Conservation (phyloP, 2,888 invertebrate genomes). For the Rhaphigaster nebulosa region DNA sequence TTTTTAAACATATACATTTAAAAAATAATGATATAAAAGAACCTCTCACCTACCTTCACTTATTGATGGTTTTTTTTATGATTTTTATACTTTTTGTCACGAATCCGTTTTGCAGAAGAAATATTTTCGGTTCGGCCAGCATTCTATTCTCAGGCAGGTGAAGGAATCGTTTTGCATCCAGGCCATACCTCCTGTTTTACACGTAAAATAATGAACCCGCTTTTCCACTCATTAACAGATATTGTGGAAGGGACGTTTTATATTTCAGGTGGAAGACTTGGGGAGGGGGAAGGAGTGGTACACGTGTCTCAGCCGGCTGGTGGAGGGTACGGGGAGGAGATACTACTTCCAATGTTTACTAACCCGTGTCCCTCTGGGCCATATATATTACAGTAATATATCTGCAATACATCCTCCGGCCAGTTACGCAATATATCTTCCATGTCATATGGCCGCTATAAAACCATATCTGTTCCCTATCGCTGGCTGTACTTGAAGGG, state of each 20-base stretch:
- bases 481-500: background rate
- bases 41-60: too few relatives aligned
- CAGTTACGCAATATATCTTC: constrained; percentile 22
- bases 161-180: background rate
- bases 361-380: background rate
- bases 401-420: background rate
- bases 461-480: constrained; percentile 29
- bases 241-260: background rate
- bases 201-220: background rate
- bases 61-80: too few relatives aligned
- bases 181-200: background rate
- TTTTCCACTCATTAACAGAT: background rate
- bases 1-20: too few relatives aligned
- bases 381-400: constrained; percentile 18
- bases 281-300: background rate
- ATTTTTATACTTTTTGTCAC: too few relatives aligned
- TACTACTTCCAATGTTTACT: constrained; percentile 16
- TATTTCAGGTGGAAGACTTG: constrained; percentile 1
- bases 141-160: background rate
- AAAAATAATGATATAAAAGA: too few relatives aligned
- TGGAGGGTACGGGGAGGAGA: background rate
- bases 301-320: background rate
- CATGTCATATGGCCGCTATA: background rate
- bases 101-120: background rate
- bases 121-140: background rate